Percentiles rank a stretch among this genome's conserved stretches.
Evolutionary conservation across 2,888 invertebrate genomes (phyloP).

Genomic region (Gerris lacustris): DNA sequence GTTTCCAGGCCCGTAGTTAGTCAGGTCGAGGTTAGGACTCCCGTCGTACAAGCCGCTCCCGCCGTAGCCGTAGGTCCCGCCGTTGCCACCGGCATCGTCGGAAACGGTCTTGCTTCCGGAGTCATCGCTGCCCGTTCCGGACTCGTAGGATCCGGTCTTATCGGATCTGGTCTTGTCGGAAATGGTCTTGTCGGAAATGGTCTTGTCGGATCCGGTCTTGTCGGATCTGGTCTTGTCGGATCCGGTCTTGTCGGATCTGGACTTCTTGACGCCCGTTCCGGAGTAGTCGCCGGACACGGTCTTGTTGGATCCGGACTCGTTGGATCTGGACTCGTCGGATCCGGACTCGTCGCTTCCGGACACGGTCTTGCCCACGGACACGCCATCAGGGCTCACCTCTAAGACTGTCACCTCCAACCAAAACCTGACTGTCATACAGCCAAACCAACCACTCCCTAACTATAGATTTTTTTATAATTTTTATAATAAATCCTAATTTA

Average conservation of each 20-base stretch:
- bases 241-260: not conserved
- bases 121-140: slow-evolving; percentile 25
- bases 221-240: not conserved
- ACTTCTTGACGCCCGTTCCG: slow-evolving; percentile 29
- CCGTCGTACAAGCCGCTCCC: slow-evolving; percentile 28
- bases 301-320: slow-evolving; percentile 16
- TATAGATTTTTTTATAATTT: not conserved
- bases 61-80: slow-evolving; percentile 28
- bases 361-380: slow-evolving; percentile 13
- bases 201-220: slow-evolving; percentile 6
- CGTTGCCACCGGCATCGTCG: slow-evolving; percentile 30
- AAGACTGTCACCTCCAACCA: not conserved
- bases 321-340: slow-evolving; percentile 10
- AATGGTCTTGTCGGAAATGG: slow-evolving; percentile 12
- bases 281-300: slow-evolving; percentile 32
- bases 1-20: slow-evolving; percentile 31
- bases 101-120: slow-evolving; percentile 32
- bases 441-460: not conserved
- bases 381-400: slow-evolving; percentile 4
- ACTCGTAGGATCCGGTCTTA: slow-evolving; percentile 7
- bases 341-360: slow-evolving; percentile 15
- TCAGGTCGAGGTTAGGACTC: slow-evolving; percentile 32
- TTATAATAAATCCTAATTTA: slow-evolving; percentile 1
- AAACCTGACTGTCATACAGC: not conserved
- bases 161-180: slow-evolving; percentile 17